Evolutionary conservation across 2,888 invertebrate genomes (phyloP).

Genomic region (Cosmia trapezina): DNA sequence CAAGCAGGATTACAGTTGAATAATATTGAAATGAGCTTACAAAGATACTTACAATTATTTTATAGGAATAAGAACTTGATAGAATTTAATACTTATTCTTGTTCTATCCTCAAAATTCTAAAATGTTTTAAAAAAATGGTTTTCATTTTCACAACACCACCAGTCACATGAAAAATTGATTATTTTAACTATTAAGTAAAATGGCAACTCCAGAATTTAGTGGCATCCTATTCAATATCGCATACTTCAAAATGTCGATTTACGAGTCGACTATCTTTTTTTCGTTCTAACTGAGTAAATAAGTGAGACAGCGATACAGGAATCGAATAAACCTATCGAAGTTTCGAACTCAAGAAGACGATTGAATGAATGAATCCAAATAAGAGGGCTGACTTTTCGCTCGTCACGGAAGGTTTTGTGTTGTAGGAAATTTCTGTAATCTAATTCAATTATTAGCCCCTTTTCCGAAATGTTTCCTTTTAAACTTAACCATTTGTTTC

Average conservation of each 20-base stretch:
- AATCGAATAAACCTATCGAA: slow-evolving; percentile 41
- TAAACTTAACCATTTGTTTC: slow-evolving; percentile 67
- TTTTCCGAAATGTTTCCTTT: slow-evolving; percentile 80
- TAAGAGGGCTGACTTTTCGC: slow-evolving; percentile 84
- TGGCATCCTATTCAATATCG: slow-evolving; percentile 35
- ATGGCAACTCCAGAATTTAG: slow-evolving; percentile 31
- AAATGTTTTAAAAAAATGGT: neutral
- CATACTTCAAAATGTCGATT: slow-evolving; percentile 46
- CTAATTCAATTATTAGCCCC: slow-evolving; percentile 83
- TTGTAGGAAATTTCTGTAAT: slow-evolving; percentile 87
- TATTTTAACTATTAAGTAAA: slow-evolving; percentile 14
- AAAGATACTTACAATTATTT: neutral
- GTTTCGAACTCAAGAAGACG: slow-evolving; percentile 38
- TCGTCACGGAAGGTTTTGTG: slow-evolving; percentile 88
- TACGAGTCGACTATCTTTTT: slow-evolving; percentile 33
- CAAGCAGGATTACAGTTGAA: neutral
- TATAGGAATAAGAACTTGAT: neutral
- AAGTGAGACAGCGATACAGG: slow-evolving; percentile 28
- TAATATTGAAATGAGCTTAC: neutral
- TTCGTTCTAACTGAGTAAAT: slow-evolving; percentile 15
- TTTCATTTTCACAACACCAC: slow-evolving; percentile 19
- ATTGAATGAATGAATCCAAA: slow-evolving; percentile 44
- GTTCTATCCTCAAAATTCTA: neutral
- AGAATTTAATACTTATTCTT: no score
- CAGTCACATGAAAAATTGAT: slow-evolving; percentile 43